Conservation (phyloP, 2,113 vertebrate species). For the Alosa alosa region DNA sequence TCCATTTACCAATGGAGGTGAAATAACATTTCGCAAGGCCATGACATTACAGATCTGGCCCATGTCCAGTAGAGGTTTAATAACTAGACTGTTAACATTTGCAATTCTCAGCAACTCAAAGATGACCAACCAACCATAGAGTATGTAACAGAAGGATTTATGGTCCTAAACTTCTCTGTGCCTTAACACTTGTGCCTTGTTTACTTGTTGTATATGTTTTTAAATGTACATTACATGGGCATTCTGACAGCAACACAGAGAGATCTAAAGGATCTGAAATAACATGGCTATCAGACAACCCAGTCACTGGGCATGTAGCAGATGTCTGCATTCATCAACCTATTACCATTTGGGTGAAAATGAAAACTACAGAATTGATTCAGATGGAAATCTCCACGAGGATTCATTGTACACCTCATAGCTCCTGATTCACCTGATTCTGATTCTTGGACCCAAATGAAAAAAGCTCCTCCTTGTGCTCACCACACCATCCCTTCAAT, state of each 20-base stretch:
- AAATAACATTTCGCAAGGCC: neutral
- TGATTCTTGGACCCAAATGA: neutral
- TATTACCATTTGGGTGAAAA: too few species aligned
- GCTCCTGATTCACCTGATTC: neutral
- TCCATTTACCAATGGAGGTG: neutral
- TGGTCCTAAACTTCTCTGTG: neutral
- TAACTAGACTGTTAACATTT: neutral
- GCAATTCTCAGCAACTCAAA: neutral
- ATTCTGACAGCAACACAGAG: too few species aligned
- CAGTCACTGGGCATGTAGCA: too few species aligned
- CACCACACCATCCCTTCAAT: neutral
- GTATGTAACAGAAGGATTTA: neutral
- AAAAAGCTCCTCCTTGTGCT: neutral
- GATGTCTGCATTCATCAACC: too few species aligned
- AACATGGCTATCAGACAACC: too few species aligned
- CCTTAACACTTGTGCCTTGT: neutral
- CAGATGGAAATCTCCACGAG: too few species aligned
- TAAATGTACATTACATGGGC: too few species aligned
- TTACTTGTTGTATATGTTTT: too few species aligned
- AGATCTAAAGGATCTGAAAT: too few species aligned
- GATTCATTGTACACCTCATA: neutral
- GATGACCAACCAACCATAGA: neutral
- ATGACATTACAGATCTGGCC: neutral
- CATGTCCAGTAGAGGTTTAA: neutral
- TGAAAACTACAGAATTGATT: too few species aligned